Evolutionary conservation across 2,113 vertebrate species (phyloP).

Genomic region (Dipodomys merriami): DNA sequence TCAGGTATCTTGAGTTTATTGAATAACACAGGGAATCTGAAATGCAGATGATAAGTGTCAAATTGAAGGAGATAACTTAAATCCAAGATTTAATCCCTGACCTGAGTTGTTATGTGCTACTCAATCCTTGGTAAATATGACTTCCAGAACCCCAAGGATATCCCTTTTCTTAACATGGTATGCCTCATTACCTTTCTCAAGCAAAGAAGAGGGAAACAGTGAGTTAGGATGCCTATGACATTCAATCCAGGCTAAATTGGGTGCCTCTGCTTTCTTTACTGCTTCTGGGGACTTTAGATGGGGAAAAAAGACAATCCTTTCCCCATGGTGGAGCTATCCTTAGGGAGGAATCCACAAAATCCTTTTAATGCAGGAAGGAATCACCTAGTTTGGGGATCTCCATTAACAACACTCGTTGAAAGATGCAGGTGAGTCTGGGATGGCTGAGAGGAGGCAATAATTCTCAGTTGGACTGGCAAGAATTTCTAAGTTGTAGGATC

Average conservation of each 20-base stretch:
- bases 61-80: not conserved
- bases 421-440: not conserved
- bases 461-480: not conserved
- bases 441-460: accelerated
- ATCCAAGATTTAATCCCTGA: not conserved
- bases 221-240: not conserved
- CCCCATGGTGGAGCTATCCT: no score
- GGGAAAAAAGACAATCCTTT: no score
- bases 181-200: no score
- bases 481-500: not conserved
- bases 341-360: not conserved
- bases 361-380: not conserved
- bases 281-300: not conserved
- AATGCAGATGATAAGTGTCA: not conserved
- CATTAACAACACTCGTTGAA: not conserved
- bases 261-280: not conserved
- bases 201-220: no score
- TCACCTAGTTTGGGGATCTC: not conserved
- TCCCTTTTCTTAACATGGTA: not conserved
- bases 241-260: not conserved
- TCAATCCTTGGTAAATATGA: not conserved
- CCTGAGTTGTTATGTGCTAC: not conserved
- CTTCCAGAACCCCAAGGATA: not conserved
- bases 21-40: not conserved
- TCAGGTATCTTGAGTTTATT: not conserved